Conservation (phyloP, 1,140 invertebrate species). For the Pogonus chalceus region DNA sequence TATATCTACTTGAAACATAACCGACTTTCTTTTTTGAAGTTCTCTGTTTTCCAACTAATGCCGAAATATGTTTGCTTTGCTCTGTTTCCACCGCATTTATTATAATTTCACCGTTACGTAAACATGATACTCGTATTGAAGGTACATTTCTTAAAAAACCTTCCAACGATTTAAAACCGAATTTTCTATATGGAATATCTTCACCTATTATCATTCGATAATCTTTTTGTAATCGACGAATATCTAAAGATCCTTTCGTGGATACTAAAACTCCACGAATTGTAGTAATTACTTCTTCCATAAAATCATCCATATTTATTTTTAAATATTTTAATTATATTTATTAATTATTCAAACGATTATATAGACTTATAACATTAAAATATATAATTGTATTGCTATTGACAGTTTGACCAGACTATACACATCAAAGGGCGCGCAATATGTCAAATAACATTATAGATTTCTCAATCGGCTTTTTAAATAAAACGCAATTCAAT, state of each 20-base stretch:
- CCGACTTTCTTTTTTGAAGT: no score
- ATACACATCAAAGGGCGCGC: no score
- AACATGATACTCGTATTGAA: slow-evolving; percentile 36
- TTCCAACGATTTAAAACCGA: slow-evolving; percentile 44
- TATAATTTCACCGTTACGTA: slow-evolving; percentile 36
- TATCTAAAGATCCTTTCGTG: slow-evolving; percentile 18
- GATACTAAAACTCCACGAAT: slow-evolving; percentile 23
- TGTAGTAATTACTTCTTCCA: slow-evolving; percentile 15
- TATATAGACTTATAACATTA: no score
- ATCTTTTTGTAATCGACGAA: slow-evolving; percentile 36
- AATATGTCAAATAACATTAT: no score
- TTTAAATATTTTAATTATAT: no score
- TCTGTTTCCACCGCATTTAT: slow-evolving; percentile 43
- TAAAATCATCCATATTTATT: no score
- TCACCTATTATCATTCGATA: slow-evolving; percentile 45
- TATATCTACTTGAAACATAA: no score
- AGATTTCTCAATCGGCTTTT: no score
- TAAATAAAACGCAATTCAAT: no score
- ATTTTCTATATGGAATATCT: slow-evolving; percentile 44
- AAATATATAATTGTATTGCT: no score
- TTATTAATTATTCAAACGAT: no score
- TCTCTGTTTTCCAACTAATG: slow-evolving; percentile 48
- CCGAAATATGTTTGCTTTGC: slow-evolving; percentile 45
- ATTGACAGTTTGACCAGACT: no score
- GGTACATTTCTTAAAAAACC: slow-evolving; percentile 43